phyloP scores from a whole-genome alignment of 2,888 invertebrate species.

The Tetropium fuscum region DNA sequence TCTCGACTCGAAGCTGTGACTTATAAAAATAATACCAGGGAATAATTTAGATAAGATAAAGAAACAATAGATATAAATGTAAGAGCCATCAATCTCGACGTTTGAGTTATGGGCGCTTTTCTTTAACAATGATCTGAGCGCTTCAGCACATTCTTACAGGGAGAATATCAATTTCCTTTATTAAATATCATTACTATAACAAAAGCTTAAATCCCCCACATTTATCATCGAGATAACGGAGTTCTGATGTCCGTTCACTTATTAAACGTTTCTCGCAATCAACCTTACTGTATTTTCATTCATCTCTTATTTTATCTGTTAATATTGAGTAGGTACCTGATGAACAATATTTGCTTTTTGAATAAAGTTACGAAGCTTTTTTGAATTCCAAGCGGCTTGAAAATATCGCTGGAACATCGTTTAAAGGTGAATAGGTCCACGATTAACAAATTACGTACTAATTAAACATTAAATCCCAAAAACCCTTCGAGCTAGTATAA shows the following conservation, averaged over 20 bases:
- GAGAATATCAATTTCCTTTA: constrained; percentile 58
- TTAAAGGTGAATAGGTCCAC: no score
- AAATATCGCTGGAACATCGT: no score
- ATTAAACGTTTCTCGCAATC: constrained; percentile 35
- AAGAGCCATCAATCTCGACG: constrained; percentile 48
- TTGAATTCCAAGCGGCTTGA: no score
- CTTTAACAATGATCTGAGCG: constrained; percentile 47
- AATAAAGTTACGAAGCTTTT: no score
- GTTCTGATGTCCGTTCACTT: constrained; percentile 43
- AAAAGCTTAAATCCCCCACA: constrained; percentile 51
- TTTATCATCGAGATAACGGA: constrained; percentile 54
- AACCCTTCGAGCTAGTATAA: no score
- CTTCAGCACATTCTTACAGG: constrained; percentile 53
- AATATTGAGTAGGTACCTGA: no score
- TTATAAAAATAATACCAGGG: constrained; percentile 23
- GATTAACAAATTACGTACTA: no score
- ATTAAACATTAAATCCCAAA: no score
- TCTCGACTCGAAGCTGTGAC: constrained; percentile 8
- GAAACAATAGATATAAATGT: constrained; percentile 49
- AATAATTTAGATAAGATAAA: constrained; percentile 46
- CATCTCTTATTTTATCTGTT: constrained; percentile 20
- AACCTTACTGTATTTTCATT: constrained; percentile 30
- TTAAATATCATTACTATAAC: constrained; percentile 57
- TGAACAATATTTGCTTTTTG: no score
- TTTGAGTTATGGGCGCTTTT: constrained; percentile 48